Base-by-base conservation (phyloP, 2,888 invertebrate species). In the Drosophila kambysellisi region DNA sequence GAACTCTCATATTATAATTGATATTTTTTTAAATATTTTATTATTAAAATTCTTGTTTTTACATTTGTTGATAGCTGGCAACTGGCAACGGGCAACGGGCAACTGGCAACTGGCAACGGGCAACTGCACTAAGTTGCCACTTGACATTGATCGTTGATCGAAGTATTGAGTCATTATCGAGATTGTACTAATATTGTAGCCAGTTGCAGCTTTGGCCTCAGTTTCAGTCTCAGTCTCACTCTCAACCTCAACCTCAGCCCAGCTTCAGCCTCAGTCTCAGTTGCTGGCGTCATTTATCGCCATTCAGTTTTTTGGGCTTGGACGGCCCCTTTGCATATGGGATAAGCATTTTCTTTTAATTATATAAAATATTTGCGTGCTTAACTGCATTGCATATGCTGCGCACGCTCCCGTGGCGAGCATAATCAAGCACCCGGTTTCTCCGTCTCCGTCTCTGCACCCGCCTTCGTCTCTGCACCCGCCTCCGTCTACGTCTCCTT, bases 311-410 rank as follows among this genome's bases (percentile, higher is more conserved):
- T 64, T 83, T 81, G 70, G 80, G 58, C 68, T 65, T 68, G 75
- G 67, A 63, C 73, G 39, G n/a, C 52, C 51, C 54, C 70, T 78
- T 72, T 68, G 32, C 78, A 64, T 78, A 77, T 68, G 69, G 79
- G 59, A 84, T 84, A 70, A 72, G 80, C 75, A 66, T 88, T 85
- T 89, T 88, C 90, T 89, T 85, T 85, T 88, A 81, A 89, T 85
- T 89, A 82, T 74, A 81, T 77, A 89, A 88, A 85, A 82, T 73
- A 71, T 72, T 80, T 75, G 88, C 90, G 88, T 85, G 80, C 86
- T 72, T 65, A 39, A 32, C 57, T 66, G 69, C 72, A 89, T 89
- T 85, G 66, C 63, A 56, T 60, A 85, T 85, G 90, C 85, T 37
- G 70, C 63, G 70, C 85, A 85, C 90, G 90, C 81, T 65, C 53